Base-by-base conservation (phyloP, 2,797 vertebrate species). In the Smutsia temminckii region DNA sequence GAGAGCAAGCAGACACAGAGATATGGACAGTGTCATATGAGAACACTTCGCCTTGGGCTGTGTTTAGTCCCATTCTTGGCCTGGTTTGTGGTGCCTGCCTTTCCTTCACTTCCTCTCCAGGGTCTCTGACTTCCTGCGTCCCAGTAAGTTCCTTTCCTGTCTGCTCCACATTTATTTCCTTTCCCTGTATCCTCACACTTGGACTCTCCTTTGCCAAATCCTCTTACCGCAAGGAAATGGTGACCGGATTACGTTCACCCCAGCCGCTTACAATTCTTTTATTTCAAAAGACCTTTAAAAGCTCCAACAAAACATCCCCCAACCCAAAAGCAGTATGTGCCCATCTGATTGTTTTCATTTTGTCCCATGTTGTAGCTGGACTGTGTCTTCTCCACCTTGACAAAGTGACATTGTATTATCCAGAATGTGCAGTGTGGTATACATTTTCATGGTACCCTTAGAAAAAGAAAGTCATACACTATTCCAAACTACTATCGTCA, bases 161-260 rank as follows among this genome's bases (percentile, higher is more conserved):
- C 32, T 27, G 4, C 23, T 92, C 59, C 83, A 92, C 53, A 29
- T 94, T 90, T 93, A 89, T 84, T 97, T 97, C 96, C 94, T 97
- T 94, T 92, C 74, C 79, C 75, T 46, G 46, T 46, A 89, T 55
- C 85, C 79, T 80, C 88, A 80, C 64, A 20, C 85, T 92, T 88
- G 83, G 42, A 68, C 29, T 87, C 40, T 74, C 49, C 63, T 89
- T 55, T 57, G 86, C 85, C 78, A 91, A 88, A 91, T 21, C 27
- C 57, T 86, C 78, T 46, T 74, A 37, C 75, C 49, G 29, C 21
- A 91, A 90, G 93, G 83, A 97, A 94, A 85, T 10, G 42, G 55
- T 77, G 88, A 69, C 88, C 91, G 57, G 85, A 69, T 80, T 61
- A 32, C 68, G 51, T 55, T 94, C 49, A 51, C 69, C 37, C 72